These are phyloP conservation scores for Schizopygopsis pylzovi DNA, from an alignment of 2,797 vertebrate genomes.

Conservation along the genomic window DNA sequence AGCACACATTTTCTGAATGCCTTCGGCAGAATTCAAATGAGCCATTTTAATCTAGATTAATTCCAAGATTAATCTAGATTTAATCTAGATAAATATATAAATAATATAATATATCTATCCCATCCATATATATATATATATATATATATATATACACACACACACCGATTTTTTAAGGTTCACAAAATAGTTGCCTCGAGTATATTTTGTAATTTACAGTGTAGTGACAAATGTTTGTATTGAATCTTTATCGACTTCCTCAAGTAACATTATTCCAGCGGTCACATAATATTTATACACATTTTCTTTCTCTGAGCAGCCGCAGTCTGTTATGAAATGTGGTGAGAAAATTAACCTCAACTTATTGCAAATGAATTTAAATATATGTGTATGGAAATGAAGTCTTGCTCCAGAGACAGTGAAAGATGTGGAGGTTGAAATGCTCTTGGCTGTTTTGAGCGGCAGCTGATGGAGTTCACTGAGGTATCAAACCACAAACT, in stretches of 20 bases:
- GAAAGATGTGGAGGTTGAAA: slow-evolving; percentile 5
- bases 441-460: not conserved
- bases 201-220: not conserved
- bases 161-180: too few relatives aligned
- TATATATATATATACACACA: too few relatives aligned
- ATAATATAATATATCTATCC: too few relatives aligned
- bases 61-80: too few relatives aligned
- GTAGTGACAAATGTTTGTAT: not conserved
- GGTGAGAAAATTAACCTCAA: not conserved
- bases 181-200: not conserved
- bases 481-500: not conserved
- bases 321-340: not conserved
- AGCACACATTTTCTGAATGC: too few relatives aligned
- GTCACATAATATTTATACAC: not conserved
- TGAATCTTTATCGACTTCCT: not conserved
- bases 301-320: not conserved
- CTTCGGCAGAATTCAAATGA: too few relatives aligned
- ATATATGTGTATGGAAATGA: not conserved
- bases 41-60: too few relatives aligned
- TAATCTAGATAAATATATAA: too few relatives aligned
- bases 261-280: not conserved
- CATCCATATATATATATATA: too few relatives aligned
- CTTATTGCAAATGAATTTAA: not conserved
- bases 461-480: not conserved
- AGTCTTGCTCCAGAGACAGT: not conserved